Evolutionary conservation across 2,113 vertebrate species (phyloP).

Genomic region (Sphyrna mokarran): DNA sequence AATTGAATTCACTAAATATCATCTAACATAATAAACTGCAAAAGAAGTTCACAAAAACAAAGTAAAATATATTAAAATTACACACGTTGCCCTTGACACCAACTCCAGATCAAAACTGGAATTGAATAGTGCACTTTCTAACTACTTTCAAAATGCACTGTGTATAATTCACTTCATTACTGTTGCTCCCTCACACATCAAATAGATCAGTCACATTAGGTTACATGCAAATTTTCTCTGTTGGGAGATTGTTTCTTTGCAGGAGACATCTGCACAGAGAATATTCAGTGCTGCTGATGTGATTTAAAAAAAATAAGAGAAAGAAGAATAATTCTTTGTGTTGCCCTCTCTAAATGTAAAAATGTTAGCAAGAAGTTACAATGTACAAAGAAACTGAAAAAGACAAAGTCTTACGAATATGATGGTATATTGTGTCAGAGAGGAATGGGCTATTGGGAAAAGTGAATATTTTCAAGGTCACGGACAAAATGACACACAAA

Average conservation of each 20-base stretch:
- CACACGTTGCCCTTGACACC: neutral
- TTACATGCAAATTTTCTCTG: neutral
- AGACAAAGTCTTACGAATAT: neutral
- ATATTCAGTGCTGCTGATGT: neutral
- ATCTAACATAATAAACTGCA: neutral
- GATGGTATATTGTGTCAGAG: neutral
- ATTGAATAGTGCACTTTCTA: neutral
- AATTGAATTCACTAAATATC: neutral
- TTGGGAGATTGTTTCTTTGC: neutral
- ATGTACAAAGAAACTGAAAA: neutral
- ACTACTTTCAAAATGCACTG: neutral
- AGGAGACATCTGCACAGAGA: neutral
- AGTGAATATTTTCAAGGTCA: neutral
- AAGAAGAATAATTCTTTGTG: neutral
- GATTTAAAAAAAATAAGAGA: neutral
- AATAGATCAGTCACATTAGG: neutral
- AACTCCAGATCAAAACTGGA: neutral
- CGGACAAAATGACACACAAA: neutral
- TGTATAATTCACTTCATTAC: neutral
- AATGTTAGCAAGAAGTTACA: neutral
- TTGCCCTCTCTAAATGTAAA: neutral
- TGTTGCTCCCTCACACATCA: neutral
- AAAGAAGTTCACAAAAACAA: neutral
- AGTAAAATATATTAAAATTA: neutral
- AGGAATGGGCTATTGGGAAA: neutral